A percentile compares a stretch with the other conserved stretches of the same genome.
Conservation (phyloP, 2,797 vertebrate species). For the Anabas testudineus region DNA sequence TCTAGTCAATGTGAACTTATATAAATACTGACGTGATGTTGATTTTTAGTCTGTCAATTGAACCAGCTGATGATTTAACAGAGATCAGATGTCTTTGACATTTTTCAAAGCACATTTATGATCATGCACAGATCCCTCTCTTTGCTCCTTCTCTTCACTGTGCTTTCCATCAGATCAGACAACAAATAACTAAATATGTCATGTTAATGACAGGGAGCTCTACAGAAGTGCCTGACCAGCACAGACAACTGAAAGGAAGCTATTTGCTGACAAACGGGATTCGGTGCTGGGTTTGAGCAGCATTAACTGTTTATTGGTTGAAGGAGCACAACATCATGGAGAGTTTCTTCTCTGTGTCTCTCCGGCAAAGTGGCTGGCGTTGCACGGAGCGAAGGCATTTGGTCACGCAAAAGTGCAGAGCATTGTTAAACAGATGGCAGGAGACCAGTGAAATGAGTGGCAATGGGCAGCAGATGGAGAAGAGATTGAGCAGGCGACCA, state of each 20-base stretch:
- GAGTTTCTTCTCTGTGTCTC: slow-evolving; percentile 74
- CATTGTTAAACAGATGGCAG: slow-evolving; percentile 82
- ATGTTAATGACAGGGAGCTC: slow-evolving; percentile 67
- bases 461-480: slow-evolving; percentile 82
- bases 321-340: slow-evolving; percentile 78
- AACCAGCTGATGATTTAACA: slow-evolving; percentile 40
- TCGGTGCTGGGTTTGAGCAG: slow-evolving; percentile 77
- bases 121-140: slow-evolving; percentile 54
- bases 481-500: slow-evolving; percentile 70
- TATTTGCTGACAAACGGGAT: slow-evolving; percentile 84
- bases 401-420: slow-evolving; percentile 81
- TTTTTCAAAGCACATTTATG: slow-evolving; percentile 37
- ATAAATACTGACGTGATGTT: slow-evolving; percentile 15
- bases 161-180: slow-evolving; percentile 63
- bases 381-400: slow-evolving; percentile 69
- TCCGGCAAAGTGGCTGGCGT: slow-evolving; percentile 75
- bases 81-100: slow-evolving; percentile 44
- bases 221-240: slow-evolving; percentile 73
- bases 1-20: not conserved
- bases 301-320: slow-evolving; percentile 83
- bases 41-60: slow-evolving; percentile 21
- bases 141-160: slow-evolving; percentile 45
- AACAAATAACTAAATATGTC: slow-evolving; percentile 70
- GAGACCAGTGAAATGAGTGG: slow-evolving; percentile 78
- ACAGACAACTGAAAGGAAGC: slow-evolving; percentile 72